These are phyloP conservation scores for Coecobrya sp. DNA, from an alignment of 2,888 invertebrate species.

Conservation along the genomic window DNA sequence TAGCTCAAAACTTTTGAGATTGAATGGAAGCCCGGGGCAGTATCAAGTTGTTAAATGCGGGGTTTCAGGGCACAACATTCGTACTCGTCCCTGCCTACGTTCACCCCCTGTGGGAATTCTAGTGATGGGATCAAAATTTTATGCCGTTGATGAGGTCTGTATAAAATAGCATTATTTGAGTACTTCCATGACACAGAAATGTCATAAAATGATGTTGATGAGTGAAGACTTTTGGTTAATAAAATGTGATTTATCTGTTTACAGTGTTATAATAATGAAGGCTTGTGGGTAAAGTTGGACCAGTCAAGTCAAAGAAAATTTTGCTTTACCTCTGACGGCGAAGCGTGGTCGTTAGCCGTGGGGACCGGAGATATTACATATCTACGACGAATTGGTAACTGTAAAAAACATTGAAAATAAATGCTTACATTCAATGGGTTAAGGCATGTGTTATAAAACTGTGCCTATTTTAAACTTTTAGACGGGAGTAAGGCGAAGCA, in stretches of 20 bases:
- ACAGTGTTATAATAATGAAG: conserved; percentile 90
- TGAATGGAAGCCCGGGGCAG: conserved; percentile 88
- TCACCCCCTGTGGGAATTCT: conserved; percentile 92
- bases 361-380: conserved; percentile 91
- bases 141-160: conserved; percentile 90
- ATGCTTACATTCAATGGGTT: neutral
- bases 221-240: neutral
- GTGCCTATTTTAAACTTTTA: no score
- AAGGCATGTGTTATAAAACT: no score
- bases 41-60: conserved; percentile 93
- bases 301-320: conserved; percentile 90
- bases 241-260: conserved; percentile 67
- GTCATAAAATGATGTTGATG: conserved; percentile 4
- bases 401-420: neutral
- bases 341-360: conserved; percentile 92
- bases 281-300: conserved; percentile 91
- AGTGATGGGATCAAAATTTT: conserved; percentile 91
- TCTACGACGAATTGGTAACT: conserved; percentile 88
- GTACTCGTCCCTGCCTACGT: conserved; percentile 91
- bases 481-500: conserved; percentile 87
- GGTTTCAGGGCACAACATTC: conserved; percentile 92
- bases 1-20: conserved; percentile 85
- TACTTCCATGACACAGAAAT: neutral
- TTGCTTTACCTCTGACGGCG: conserved; percentile 91
- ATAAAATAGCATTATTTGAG: neutral